Evolutionary conservation across 1,140 invertebrate genomes (phyloP).

Genomic region (Tribolium madens): DNA sequence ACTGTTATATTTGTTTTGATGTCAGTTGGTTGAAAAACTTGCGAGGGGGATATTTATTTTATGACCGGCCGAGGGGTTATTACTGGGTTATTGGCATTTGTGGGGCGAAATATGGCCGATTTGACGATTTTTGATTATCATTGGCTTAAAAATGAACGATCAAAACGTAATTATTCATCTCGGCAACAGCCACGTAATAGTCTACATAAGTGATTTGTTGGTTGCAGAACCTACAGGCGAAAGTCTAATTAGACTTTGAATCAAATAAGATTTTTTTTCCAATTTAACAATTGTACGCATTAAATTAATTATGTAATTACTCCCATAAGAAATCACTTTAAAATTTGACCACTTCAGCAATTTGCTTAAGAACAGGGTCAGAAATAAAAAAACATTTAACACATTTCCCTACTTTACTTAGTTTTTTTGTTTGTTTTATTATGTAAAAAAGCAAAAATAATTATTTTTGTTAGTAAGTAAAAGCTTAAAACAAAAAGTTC

Average conservation of each 20-base stretch:
- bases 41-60: background rate
- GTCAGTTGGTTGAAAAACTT: constrained; percentile 26
- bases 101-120: background rate
- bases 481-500: too few relatives aligned
- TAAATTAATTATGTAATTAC: too few relatives aligned
- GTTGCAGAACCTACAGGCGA: constrained; percentile 48
- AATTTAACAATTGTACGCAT: too few relatives aligned
- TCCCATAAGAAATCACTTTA: too few relatives aligned
- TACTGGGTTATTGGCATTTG: background rate
- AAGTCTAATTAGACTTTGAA: background rate
- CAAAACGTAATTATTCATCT: constrained; percentile 21
- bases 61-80: background rate
- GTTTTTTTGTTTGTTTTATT: too few relatives aligned
- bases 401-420: too few relatives aligned
- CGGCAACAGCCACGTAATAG: constrained; percentile 56
- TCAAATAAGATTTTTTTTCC: background rate
- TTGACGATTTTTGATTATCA: constrained; percentile 13
- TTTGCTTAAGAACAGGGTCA: too few relatives aligned
- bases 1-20: constrained; percentile 52
- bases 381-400: too few relatives aligned
- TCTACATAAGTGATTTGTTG: constrained; percentile 49
- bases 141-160: constrained; percentile 6
- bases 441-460: too few relatives aligned
- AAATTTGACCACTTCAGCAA: too few relatives aligned
- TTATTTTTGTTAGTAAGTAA: too few relatives aligned